Evolutionary conservation across 2,113 vertebrate genomes (phyloP).

Genomic region (Pygoscelis antarcticus): DNA sequence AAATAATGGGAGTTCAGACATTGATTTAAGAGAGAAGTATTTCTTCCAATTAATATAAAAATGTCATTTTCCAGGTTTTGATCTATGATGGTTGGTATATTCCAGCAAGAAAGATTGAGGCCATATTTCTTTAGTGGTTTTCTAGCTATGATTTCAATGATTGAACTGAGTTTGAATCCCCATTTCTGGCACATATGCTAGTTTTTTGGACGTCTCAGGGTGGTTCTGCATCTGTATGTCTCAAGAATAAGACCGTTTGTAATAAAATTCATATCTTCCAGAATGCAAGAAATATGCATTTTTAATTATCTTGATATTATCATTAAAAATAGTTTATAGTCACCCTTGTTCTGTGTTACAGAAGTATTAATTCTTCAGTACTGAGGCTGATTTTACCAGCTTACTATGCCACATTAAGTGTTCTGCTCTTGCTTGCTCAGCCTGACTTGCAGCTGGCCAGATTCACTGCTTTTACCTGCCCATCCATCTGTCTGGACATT

Average conservation of each 20-base stretch:
- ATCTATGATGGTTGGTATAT: background rate
- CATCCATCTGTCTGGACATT: background rate
- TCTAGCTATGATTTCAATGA: background rate
- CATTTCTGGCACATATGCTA: background rate
- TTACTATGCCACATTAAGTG: background rate
- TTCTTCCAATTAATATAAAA: conserved; percentile 23
- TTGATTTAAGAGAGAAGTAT: conserved; percentile 10
- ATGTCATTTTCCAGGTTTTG: background rate
- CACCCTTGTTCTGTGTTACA: background rate
- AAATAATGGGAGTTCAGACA: background rate
- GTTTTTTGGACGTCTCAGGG: background rate
- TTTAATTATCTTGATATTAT: background rate
- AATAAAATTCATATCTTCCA: background rate
- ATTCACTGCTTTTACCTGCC: background rate
- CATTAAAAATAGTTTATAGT: background rate
- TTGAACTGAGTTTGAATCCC: background rate
- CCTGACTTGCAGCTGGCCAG: background rate
- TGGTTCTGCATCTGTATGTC: background rate
- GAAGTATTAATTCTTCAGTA: background rate
- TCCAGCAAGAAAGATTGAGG: background rate
- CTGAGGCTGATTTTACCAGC: background rate
- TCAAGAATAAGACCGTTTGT: background rate
- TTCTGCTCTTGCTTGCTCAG: background rate
- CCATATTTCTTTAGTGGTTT: conserved; percentile 2
- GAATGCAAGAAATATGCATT: background rate